Conservation (phyloP, 2,113 vertebrate species). For the Nycticebus coucang region DNA sequence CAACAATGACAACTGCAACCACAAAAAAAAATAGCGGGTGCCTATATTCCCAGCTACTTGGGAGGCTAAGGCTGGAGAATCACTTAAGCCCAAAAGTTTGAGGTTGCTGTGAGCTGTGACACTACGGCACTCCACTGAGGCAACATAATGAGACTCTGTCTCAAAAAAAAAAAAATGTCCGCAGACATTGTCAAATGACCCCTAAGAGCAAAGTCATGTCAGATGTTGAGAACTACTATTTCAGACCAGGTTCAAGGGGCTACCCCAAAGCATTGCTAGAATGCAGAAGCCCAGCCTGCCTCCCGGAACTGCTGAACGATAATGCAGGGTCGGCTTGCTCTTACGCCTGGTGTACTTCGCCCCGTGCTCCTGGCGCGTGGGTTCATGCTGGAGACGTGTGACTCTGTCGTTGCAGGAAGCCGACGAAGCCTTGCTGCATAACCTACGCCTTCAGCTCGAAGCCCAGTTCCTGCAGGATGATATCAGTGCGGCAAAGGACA, state of each 20-base stretch:
- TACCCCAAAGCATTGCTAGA: background rate
- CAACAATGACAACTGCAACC: too few relatives aligned
- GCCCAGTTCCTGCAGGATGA: slow-evolving; percentile 96
- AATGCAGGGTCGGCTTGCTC: accelerated
- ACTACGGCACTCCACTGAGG: too few relatives aligned
- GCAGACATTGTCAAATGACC: background rate
- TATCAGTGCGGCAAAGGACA: slow-evolving; percentile 92
- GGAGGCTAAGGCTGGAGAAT: too few relatives aligned
- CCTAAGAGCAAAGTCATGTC: background rate
- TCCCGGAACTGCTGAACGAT: background rate
- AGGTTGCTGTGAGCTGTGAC: too few relatives aligned
- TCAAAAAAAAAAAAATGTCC: background rate
- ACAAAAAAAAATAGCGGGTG: too few relatives aligned
- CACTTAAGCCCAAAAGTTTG: too few relatives aligned
- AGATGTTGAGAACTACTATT: background rate
- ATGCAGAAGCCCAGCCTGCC: background rate
- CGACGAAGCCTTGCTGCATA: slow-evolving; percentile 90
- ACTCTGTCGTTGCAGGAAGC: slow-evolving; percentile 88
- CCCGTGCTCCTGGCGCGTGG: background rate
- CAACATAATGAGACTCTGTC: too few relatives aligned
- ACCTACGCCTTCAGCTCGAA: slow-evolving; percentile 94
- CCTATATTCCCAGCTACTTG: too few relatives aligned
- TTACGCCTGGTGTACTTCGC: too few relatives aligned
- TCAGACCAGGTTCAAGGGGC: background rate
- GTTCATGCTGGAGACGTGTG: background rate